These are phyloP conservation scores for Vipera latastei DNA, from an alignment of 2,797 vertebrate genomes.

Conservation along the genomic window DNA sequence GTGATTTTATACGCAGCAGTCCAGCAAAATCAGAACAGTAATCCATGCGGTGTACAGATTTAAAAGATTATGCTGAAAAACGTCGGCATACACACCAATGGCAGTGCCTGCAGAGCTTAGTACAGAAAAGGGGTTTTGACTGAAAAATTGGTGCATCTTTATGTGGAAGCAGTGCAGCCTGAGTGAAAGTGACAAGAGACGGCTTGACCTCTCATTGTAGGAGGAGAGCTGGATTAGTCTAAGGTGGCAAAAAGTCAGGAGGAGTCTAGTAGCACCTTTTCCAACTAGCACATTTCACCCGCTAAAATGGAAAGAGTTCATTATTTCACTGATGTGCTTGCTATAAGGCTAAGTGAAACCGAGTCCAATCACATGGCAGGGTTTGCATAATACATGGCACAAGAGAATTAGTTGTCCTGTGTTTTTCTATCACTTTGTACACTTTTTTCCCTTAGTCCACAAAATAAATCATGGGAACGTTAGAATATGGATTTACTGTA, in stretches of 20 bases:
- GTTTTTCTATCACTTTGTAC: neutral
- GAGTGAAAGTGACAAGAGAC: no score
- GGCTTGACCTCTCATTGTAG: neutral
- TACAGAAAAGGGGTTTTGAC: neutral
- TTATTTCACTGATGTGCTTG: neutral
- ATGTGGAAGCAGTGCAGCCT: neutral
- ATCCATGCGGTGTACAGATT: neutral
- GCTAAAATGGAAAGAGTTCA: neutral
- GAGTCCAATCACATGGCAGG: neutral
- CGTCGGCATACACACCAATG: neutral
- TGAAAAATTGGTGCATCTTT: neutral
- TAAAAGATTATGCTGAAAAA: neutral
- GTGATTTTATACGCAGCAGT: neutral
- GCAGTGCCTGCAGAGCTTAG: neutral
- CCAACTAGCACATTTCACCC: neutral
- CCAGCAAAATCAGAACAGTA: neutral
- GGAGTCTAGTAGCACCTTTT: neutral
- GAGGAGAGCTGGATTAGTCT: neutral
- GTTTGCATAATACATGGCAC: neutral
- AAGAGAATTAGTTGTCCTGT: neutral
- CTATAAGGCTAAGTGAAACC: neutral
- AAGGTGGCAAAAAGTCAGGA: neutral
- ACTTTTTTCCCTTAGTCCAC: neutral
- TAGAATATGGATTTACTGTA: neutral
- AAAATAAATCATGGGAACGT: neutral